Base-by-base conservation (phyloP, 2,888 invertebrate genomes). In the Chouioia cunea region DNA sequence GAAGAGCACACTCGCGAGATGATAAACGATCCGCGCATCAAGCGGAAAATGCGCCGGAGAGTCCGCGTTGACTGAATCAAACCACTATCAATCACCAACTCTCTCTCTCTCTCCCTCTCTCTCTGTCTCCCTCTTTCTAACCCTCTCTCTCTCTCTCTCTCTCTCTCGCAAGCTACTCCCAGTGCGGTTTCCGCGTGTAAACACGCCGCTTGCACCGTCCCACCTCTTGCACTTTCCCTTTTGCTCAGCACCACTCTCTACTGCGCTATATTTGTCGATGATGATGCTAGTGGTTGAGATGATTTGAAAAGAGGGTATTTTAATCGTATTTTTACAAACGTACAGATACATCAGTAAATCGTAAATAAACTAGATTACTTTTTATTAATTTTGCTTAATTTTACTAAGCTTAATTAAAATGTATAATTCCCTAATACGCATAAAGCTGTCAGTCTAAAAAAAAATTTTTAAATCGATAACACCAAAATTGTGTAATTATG, bases 11-110 rank as follows among this genome's bases (percentile, higher is more conserved):
- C 44, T 20, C 46, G 44, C 44, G 36, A 36, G 77, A 80, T 83
- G 82, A 82, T 81, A 81, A 83, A 83, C 75, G 82, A 81, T 79
- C 74, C 73, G 73, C 75, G 77, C 80, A 79, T 81, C 81, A 78
- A 77, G 78, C 77, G 80, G 82, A 82, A 82, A 83, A 82, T 81
- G 78, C 75, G 18, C 46, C 43, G 22, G 47, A 52, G 76, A 75
- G 76, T 76, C 76, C 74, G 74, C 74, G 74, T 74, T 78, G 81
- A 82, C 81, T 81, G 79, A 82, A 83, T 82, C 81, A 82, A 82
- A 81, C 79, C 77, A 79, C 80, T 79, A 82, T 83, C 82, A 82
- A 83, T 82, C 82, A 79, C 77, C 58, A 56, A 50, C 57, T 16
- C 23, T 36, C 15, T 12, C 36, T 14, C 58, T 63, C 15, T 18